Evolutionary conservation across 2,888 invertebrate species (phyloP).

Genomic region (Tenthredo notha): DNA sequence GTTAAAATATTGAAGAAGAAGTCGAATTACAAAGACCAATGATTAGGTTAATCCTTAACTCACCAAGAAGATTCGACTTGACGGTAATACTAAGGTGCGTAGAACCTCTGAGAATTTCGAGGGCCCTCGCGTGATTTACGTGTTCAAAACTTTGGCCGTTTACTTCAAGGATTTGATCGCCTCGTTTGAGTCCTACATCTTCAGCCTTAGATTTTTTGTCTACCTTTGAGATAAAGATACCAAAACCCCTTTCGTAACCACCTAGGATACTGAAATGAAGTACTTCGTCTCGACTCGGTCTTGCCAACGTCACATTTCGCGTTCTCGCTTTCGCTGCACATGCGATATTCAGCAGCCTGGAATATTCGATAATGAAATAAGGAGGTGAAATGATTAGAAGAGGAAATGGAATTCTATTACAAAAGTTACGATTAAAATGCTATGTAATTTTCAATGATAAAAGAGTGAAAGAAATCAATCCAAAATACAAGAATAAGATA

Average conservation of each 20-base stretch:
- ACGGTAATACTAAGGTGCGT: conserved; percentile 98
- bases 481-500: too few species aligned
- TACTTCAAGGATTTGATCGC: conserved; percentile 98
- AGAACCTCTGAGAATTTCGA: conserved; percentile 95
- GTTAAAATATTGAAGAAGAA: neutral
- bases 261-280: conserved; percentile 96
- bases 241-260: conserved; percentile 94
- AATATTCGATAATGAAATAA: conserved; percentile 69
- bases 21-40: neutral
- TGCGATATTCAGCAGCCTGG: conserved; percentile 93
- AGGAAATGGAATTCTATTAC: neutral
- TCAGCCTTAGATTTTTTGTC: conserved; percentile 96
- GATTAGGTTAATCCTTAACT: conserved; percentile 56
- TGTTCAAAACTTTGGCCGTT: conserved; percentile 98
- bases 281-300: conserved; percentile 95
- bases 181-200: conserved; percentile 96
- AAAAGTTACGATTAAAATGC: too few species aligned
- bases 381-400: conserved; percentile 48
- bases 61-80: conserved; percentile 95
- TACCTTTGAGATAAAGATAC: conserved; percentile 97
- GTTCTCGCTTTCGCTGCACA: conserved; percentile 98
- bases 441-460: too few species aligned
- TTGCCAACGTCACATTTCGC: conserved; percentile 93
- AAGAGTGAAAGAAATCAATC: too few species aligned
- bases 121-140: conserved; percentile 93